Percentiles rank a stretch among this genome's conserved stretches.
phyloP scores from a whole-genome alignment of 2,113 vertebrate species.

The cattle (Bos taurus) region ARS-UCD2.0 NC_037337.1:89099501-89100000 shows the following conservation, averaged over 20 bases:
- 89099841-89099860: not conserved
- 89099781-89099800: not conserved
- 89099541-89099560: not conserved
- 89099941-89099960: not conserved
- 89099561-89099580: not conserved
- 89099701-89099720: not conserved
- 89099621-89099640: not conserved
- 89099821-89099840: rapidly evolving
- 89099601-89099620: not conserved
- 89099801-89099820: not conserved
- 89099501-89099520: not conserved
- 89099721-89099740: not conserved
- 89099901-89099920: not conserved
- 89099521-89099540: not conserved
- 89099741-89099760: not conserved
- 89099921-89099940: not conserved
- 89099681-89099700: not conserved
- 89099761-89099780: not conserved
- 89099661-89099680: not conserved
- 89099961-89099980: not conserved
- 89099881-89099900: not conserved
- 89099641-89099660: not conserved
- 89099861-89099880: not conserved
- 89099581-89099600: not conserved
- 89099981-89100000: not conserved